Percentiles rank a stretch among this genome's conserved stretches.
Conservation (phyloP, 2,113 vertebrate species). For the Equus przewalskii region DNA sequence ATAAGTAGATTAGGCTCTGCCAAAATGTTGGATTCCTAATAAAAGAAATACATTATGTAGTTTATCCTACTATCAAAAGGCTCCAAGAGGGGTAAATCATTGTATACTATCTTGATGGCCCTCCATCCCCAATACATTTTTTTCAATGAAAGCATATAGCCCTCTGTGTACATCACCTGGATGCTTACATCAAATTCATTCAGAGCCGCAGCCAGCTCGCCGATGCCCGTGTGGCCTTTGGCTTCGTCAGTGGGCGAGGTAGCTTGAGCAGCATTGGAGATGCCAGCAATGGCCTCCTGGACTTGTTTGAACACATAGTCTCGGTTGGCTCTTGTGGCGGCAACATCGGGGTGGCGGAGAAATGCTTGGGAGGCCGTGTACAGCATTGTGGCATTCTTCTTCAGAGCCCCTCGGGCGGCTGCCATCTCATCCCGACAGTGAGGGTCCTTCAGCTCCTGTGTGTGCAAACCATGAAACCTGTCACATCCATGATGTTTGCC, state of each 20-base stretch:
- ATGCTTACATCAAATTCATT: conserved; percentile 99
- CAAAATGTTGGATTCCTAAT: background rate
- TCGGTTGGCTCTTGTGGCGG: conserved; percentile 97
- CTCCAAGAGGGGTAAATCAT: background rate
- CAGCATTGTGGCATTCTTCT: conserved; percentile 99
- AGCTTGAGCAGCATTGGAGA: conserved; percentile 97
- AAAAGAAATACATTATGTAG: background rate
- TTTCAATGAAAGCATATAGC: background rate
- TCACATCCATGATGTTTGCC: background rate
- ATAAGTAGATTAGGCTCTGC: background rate
- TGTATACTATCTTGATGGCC: too few relatives aligned
- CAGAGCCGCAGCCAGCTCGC: conserved; percentile 97
- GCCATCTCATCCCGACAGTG: conserved; percentile 99
- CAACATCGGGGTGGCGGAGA: conserved; percentile 97
- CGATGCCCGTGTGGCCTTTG: conserved; percentile 97
- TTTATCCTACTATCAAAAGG: background rate
- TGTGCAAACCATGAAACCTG: fast-evolving
- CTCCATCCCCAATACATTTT: background rate
- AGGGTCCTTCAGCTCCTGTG: conserved; percentile 97
- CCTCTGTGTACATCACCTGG: too few relatives aligned
- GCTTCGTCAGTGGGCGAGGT: conserved; percentile 97
- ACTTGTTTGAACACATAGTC: conserved; percentile 99
- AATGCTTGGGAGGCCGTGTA: conserved; percentile 98
- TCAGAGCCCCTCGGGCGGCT: conserved; percentile 96
- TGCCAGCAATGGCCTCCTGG: conserved; percentile 98